A percentile compares a stretch with the other conserved stretches of the same genome.
These are phyloP conservation scores for Melanotaenia nigrans DNA, from an alignment of 2,797 vertebrate genomes.

Conservation along the genomic window DNA sequence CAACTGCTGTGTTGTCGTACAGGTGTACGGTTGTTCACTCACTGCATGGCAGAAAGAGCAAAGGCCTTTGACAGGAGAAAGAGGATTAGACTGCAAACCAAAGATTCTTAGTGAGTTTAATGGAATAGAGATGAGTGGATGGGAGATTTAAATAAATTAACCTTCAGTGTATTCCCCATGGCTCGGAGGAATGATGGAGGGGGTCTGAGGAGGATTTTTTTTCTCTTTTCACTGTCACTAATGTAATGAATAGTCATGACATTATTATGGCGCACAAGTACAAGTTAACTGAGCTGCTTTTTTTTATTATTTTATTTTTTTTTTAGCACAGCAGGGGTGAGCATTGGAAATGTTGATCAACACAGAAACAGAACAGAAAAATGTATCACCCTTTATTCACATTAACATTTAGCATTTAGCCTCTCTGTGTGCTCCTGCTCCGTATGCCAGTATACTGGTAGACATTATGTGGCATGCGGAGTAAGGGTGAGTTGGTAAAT, in stretches of 20 bases:
- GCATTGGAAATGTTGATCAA: conserved; percentile 3
- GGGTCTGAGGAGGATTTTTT: conserved; percentile 72
- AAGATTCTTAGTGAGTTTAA: conserved; percentile 88
- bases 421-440: conserved; percentile 8
- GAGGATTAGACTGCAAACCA: conserved; percentile 84
- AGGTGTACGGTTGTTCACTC: conserved; percentile 24
- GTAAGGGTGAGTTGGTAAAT: conserved; percentile 38
- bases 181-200: conserved; percentile 76
- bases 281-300: background rate
- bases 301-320: background rate
- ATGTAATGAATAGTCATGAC: conserved; percentile 82
- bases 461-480: conserved; percentile 24
- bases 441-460: conserved; percentile 11
- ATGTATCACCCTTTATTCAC: background rate
- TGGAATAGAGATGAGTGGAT: conserved; percentile 87
- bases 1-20: conserved; percentile 54
- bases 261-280: conserved; percentile 47
- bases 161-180: conserved; percentile 86
- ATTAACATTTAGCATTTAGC: conserved; percentile 9
- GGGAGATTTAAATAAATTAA: conserved; percentile 91
- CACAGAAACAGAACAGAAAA: conserved; percentile 5
- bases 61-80: conserved; percentile 79
- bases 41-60: conserved; percentile 65
- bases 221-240: conserved; percentile 61
- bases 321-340: conserved; percentile 1